Percentiles rank a stretch among this genome's conserved stretches.
Conservation (phyloP, 2,888 invertebrate species). For the Phorcus lineatus region DNA sequence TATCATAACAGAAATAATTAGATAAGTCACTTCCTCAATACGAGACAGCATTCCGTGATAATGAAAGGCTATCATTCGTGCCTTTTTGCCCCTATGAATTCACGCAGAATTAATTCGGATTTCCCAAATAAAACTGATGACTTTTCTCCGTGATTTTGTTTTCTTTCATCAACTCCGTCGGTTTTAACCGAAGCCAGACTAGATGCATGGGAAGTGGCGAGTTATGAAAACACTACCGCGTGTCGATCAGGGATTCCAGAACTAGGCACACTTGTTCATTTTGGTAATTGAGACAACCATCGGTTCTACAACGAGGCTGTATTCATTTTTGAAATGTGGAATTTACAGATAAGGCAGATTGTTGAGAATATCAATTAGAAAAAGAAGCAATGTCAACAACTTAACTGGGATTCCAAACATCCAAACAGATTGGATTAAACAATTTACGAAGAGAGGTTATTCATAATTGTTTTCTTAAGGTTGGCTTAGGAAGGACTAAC, state of each 20-base stretch:
- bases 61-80: slow-evolving; percentile 21
- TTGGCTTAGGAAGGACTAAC: background rate
- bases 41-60: background rate
- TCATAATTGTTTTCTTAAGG: background rate
- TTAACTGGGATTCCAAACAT: slow-evolving; percentile 2
- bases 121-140: slow-evolving; percentile 31
- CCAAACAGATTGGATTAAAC: slow-evolving; percentile 10
- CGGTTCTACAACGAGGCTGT: background rate
- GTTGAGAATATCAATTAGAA: background rate
- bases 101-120: slow-evolving; percentile 31
- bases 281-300: slow-evolving; percentile 6
- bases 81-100: slow-evolving; percentile 29
- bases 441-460: background rate
- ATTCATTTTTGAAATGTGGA: slow-evolving; percentile 10
- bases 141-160: slow-evolving; percentile 25
- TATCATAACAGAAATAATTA: slow-evolving; percentile 38
- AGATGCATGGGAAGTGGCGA: background rate
- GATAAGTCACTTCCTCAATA: slow-evolving; percentile 25
- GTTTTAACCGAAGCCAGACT: background rate
- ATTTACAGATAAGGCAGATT: background rate
- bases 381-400: background rate
- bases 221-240: slow-evolving; percentile 18
- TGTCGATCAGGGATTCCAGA: background rate
- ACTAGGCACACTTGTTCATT: background rate
- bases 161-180: slow-evolving; percentile 20